Base-by-base conservation (phyloP, 1,140 invertebrate species). In the Antheraea pernyi region DNA sequence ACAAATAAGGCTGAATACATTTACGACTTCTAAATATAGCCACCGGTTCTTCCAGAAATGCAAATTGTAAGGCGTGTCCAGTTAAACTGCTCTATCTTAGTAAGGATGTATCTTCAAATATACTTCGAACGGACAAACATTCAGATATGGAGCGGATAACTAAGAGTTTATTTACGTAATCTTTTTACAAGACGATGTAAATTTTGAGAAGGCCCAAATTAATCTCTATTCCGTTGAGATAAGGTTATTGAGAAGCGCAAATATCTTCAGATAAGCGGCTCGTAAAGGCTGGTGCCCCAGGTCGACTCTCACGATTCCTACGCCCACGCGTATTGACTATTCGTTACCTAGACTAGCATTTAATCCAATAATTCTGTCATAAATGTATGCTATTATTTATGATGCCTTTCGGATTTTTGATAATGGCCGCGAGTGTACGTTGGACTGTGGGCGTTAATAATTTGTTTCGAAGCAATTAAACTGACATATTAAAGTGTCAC, bases 311-410 rank as follows among this genome's bases (percentile, higher is more conserved):
- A 65, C 64, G 64, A 65, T 22, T 46, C 39, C 42, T 65, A 11
- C 16, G 9, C 64, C 62, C 62, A 64, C 42, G 39, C 64, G n/a
- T 42, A 19, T 53, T 53, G 46, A 53, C 46, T 53, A 53, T 61
- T 61, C 60, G 19, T 19, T 61, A 61, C 64, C 8, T 19, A 48
- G 64, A 48, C 42, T 16, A 65, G 39, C 19, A 65, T 48, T 48
- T 46, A 65, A 46, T 65, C 39, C 64, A 48, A 65, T 53, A 65
- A 53, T 65, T 65, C 39, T 46, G 46, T 65, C 64, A 48, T 65
- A 65, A 46, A 30, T 22, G 61, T 63, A 36, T 63, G 61, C 30
- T 16, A 37, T 36, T 37, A 63, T 63, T 63, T 63, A 63, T 36
- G 61, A 63, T 16, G 46, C 46, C 46, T 53, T 53, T 53, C 46